Evolutionary conservation across 2,888 invertebrate genomes (phyloP), one percentile per base, ranked within the genome.

Genomic region (Machimus atricapillus): DNA sequence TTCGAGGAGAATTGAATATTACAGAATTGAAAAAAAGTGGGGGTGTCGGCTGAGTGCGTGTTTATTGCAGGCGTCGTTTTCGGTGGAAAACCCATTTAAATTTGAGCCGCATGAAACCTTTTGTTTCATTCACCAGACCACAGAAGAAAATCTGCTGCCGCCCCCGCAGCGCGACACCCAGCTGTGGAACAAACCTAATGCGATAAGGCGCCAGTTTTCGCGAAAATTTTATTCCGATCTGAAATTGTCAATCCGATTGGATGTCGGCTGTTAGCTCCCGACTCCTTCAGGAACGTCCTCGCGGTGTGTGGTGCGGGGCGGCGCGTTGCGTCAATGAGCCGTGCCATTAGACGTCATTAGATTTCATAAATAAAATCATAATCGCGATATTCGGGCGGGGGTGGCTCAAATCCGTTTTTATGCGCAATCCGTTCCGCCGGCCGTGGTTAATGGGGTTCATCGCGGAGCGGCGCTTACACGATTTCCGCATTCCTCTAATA

Each of bases 301-400:
- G 46, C 27, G 19, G 27, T 52, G 16, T n/a, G 19, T 3, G 14
- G 1, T 14, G 40, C 19, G 78, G 19, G 0, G 34, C 3, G 34
- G 34, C 34, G 34, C 40, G 19, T 46, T 19, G 16, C 52, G 23
- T 79, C 79, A 79, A 79, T 79, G 79, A 79, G 82, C 37, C 56
- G 37, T 66, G 66, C 66, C 82, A 83, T 83, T 83, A 83, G 82
- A 83, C 40, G 66, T 66, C 66, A 46, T 74, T 74, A 85, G 74
- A 85, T 85, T 85, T 85, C 73, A 85, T 74, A 85, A 85, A 85
- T 74, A 85, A 74, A 43, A 73, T 46, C 85, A 85, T 85, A 85
- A 85, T 73, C 74, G 73, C 19, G 46, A 85, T 52, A 74, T 85
- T 85, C 37, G 0, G 19, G 82, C 82, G 23, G 76, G 34, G 52